These are phyloP conservation scores for Accipiter badius DNA, from an alignment of 2,797 vertebrate genomes.

Conservation along the genomic window DNA sequence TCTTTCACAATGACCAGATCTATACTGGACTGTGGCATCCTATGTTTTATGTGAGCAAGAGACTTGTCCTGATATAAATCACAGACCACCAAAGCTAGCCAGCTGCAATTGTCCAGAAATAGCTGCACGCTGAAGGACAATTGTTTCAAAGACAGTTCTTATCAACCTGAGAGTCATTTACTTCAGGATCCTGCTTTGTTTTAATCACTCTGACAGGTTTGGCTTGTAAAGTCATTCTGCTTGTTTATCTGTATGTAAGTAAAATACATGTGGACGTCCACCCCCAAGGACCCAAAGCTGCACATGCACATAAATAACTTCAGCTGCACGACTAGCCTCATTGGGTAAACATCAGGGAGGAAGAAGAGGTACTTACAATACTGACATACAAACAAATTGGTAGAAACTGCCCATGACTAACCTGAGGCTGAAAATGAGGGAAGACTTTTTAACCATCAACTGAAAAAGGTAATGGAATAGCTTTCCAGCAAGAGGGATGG, in stretches of 20 bases:
- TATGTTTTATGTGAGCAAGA: conserved; percentile 3
- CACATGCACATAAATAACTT: conserved; percentile 33
- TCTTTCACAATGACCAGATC: background rate
- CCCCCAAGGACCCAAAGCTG: background rate
- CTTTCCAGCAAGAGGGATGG: background rate
- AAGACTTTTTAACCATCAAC: background rate
- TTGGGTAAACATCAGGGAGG: conserved; percentile 24
- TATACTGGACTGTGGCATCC: background rate
- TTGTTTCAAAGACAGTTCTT: conserved; percentile 30
- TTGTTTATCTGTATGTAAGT: background rate
- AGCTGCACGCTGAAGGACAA: background rate
- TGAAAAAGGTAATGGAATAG: background rate
- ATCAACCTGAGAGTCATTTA: conserved; percentile 4
- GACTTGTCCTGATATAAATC: conserved; percentile 9
- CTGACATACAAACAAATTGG: background rate
- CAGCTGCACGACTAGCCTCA: background rate
- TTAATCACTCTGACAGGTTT: conserved; percentile 12
- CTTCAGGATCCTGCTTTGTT: conserved; percentile 19
- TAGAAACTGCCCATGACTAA: background rate
- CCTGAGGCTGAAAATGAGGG: background rate
- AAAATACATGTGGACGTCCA: conserved; percentile 12
- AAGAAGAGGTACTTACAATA: conserved; percentile 39
- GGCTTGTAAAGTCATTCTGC: conserved; percentile 36
- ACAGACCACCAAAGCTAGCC: background rate
- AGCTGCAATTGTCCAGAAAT: background rate